A percentile compares a stretch with the other conserved stretches of the same genome.
phyloP scores from a whole-genome alignment of 2,797 vertebrate genomes.

The Crocodylus rhombifer region DNA sequence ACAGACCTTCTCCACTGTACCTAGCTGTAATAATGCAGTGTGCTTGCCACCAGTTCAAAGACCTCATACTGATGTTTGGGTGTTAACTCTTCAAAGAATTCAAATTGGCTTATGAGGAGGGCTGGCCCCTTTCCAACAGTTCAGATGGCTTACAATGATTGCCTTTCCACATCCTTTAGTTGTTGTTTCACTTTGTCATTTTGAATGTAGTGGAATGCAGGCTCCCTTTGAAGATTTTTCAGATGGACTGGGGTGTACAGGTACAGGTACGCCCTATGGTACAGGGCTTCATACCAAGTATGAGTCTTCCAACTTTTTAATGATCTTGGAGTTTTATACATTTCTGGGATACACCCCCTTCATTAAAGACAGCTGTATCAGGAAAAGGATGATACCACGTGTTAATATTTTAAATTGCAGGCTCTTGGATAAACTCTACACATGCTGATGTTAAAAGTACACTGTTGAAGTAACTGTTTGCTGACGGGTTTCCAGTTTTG shows the following conservation, averaged over 20 bases:
- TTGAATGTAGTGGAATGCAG: neutral
- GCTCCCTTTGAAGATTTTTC: neutral
- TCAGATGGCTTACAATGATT: neutral
- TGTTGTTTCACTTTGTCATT: neutral
- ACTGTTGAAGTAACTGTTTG: neutral
- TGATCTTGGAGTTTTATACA: neutral
- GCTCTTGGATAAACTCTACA: too few relatives aligned
- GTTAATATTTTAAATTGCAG: neutral
- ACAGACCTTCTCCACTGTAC: neutral
- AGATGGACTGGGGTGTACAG: neutral
- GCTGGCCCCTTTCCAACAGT: neutral
- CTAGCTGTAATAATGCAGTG: neutral
- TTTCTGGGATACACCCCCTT: neutral
- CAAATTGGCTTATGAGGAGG: neutral
- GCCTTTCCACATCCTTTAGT: neutral
- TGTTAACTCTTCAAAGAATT: slow-evolving; percentile 5
- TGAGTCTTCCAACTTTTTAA: neutral
- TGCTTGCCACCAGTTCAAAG: neutral
- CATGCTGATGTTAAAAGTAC: neutral
- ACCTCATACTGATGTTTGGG: neutral
- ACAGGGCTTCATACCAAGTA: neutral
- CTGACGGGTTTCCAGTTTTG: neutral
- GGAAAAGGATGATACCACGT: neutral
- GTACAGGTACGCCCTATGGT: neutral
- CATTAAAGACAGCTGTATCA: too few relatives aligned